Conservation (phyloP, 2,797 vertebrate genomes). For the Anomalospiza imberbis region DNA sequence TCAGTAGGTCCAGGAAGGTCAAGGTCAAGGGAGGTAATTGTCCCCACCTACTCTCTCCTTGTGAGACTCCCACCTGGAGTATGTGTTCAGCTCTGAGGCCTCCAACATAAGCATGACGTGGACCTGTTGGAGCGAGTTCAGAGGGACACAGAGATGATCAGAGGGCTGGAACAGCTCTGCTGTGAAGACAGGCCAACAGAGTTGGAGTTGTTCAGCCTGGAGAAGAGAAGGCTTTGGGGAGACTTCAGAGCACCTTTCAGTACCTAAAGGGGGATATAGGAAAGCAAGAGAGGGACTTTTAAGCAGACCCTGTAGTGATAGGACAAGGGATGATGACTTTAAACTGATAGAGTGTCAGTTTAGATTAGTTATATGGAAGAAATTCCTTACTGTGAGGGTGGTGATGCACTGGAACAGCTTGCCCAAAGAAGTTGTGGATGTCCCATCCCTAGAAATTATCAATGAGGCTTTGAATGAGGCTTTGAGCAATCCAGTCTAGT, state of each 20-base stretch:
- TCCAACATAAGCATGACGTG: rapidly evolving
- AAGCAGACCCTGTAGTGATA: background rate
- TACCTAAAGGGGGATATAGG: background rate
- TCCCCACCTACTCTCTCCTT: background rate
- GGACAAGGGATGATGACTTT: background rate
- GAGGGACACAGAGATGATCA: background rate
- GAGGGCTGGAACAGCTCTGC: background rate
- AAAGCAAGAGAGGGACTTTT: background rate
- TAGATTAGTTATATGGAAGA: background rate
- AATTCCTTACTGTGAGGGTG: background rate
- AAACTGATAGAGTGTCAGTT: background rate
- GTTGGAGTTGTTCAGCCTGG: background rate
- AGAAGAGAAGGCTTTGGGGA: background rate
- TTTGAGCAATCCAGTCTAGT: background rate
- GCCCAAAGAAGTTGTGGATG: background rate
- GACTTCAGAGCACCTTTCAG: background rate
- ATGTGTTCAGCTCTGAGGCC: background rate
- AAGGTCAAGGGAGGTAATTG: background rate
- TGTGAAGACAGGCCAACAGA: background rate
- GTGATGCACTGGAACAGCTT: background rate
- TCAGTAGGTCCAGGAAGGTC: background rate
- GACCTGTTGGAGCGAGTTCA: background rate
- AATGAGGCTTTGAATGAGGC: background rate
- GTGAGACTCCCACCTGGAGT: background rate
- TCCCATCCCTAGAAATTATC: background rate